phyloP scores from a whole-genome alignment of 2,797 vertebrate species.

The Sebastes itinus region DNA sequence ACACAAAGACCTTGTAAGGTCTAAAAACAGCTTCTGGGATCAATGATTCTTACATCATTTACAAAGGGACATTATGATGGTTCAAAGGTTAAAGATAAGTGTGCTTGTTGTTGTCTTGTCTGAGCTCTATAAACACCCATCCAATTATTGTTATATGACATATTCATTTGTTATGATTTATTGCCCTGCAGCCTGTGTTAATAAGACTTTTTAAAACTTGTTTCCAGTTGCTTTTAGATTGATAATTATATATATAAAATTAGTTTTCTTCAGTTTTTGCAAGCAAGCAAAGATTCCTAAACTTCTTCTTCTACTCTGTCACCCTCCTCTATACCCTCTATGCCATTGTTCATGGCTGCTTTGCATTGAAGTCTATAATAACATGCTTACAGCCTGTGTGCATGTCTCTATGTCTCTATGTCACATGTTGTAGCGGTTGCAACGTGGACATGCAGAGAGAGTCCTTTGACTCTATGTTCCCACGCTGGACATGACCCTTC shows the following conservation, averaged over 20 bases:
- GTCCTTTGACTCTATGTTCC: constrained; percentile 53
- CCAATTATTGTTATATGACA: not conserved
- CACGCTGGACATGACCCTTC: constrained; percentile 65
- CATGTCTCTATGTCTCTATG: constrained; percentile 12
- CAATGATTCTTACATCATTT: not conserved
- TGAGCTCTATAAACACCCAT: not conserved
- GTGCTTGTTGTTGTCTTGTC: not conserved
- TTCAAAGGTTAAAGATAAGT: constrained; percentile 56
- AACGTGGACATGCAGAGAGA: constrained; percentile 19
- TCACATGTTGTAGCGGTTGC: constrained; percentile 28
- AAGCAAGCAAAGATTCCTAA: not conserved
- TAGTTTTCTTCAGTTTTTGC: not conserved
- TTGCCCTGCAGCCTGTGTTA: not conserved
- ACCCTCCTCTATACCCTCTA: not conserved
- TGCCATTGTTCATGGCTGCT: not conserved
- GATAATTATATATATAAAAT: not conserved
- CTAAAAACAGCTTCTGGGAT: not conserved
- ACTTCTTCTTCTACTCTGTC: not conserved
- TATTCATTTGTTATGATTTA: not conserved
- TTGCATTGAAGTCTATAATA: constrained; percentile 30
- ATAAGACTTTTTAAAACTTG: not conserved
- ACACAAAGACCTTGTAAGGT: not conserved
- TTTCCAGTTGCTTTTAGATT: not conserved
- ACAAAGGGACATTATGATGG: not conserved
- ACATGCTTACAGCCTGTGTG: constrained; percentile 31